Percentiles rank a stretch among this genome's conserved stretches.
These are phyloP conservation scores for Iphiclides podalirius DNA, from an alignment of 2,888 invertebrate species.

Conservation along the genomic window DNA sequence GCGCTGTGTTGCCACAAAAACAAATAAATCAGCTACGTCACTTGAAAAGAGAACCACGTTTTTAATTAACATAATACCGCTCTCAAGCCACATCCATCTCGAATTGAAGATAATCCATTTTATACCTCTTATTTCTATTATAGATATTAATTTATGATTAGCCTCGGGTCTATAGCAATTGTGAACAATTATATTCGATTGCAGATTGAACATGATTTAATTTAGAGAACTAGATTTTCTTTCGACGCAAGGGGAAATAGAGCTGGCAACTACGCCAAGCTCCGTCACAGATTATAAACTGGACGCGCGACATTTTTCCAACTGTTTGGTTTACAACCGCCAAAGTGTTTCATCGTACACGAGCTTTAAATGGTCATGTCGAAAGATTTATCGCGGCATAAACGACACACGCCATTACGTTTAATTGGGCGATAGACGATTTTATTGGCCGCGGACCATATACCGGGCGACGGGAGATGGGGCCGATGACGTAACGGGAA, in stretches of 20 bases:
- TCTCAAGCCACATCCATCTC: slow-evolving; percentile 29
- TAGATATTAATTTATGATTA: slow-evolving; percentile 52
- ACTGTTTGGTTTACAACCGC: slow-evolving; percentile 14
- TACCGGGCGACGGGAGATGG: slow-evolving; percentile 24
- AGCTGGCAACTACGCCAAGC: background rate
- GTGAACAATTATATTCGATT: slow-evolving; percentile 61
- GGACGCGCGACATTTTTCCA: slow-evolving; percentile 5
- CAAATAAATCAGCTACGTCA: slow-evolving; percentile 23
- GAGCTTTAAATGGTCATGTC: slow-evolving; percentile 14
- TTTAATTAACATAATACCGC: slow-evolving; percentile 28
- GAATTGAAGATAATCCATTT: slow-evolving; percentile 2
- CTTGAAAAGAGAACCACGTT: slow-evolving; percentile 21
- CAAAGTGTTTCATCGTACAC: slow-evolving; percentile 24
- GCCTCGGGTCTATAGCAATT: slow-evolving; percentile 50
- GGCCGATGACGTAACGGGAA: slow-evolving; percentile 35
- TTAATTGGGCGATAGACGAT: slow-evolving; percentile 28
- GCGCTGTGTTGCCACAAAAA: slow-evolving; percentile 14
- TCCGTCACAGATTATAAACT: slow-evolving; percentile 14
- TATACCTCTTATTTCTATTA: slow-evolving; percentile 42
- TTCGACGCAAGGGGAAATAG: background rate
- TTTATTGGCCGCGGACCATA: slow-evolving; percentile 21
- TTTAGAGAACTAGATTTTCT: slow-evolving; percentile 33
- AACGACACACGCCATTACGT: slow-evolving; percentile 22
- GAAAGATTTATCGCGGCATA: slow-evolving; percentile 21
- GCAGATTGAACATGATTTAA: slow-evolving; percentile 58